Base-by-base conservation (phyloP, 2,113 vertebrate species). In the Pheucticus melanocephalus region DNA sequence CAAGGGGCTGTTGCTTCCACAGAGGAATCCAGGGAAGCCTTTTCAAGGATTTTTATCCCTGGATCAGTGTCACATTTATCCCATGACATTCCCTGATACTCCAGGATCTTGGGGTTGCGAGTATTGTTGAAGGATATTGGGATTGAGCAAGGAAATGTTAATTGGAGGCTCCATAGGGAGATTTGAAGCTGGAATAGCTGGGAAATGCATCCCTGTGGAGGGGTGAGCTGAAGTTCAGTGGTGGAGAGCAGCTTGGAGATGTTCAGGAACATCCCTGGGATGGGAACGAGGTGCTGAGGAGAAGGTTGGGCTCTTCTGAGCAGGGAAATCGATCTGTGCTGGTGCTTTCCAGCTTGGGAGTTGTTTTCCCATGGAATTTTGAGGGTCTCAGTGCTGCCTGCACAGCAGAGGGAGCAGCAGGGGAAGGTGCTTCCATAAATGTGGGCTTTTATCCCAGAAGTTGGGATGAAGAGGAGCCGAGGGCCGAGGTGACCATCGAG, bases 321-420 rank as follows among this genome's bases (percentile, higher is more conserved):
- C 0, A 0, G 39, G 23, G n/a, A 48, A 12, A 33, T 5, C 0
- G 0, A 4, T 25, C 44, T 12, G n/a, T 33, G 66, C 51, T 30
- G 56, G 8, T 25, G 60, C 47, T 82, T 47, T 9, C 51, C 42
- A 11, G 47, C 70, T 33, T 15, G 50, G 70, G 30, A 61, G 1
- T 12, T 9, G 4, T 70, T 51, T 47, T 8, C 50, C 15, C 5
- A 0, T 6, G 37, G 70, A 30, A 15, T 91, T 47, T 0, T 2
- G 15, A 31, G 60, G 31, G 8, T 31, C 35, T 45, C 0, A 0
- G 56, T 3, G 14, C 70, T 69, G 37, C 68, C 75, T 44, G 18
- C 4, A 16, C 48, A 15, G 57, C 51, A 45, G 22, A 50, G 39
- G 45, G 50, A 60, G 48, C 75, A 59, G 31, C 39, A 7, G 10